A percentile compares a stretch with the other conserved stretches of the same genome.
Evolutionary conservation across 2,797 vertebrate species (phyloP).

Genomic region (Pseudomugil gertrudae): DNA sequence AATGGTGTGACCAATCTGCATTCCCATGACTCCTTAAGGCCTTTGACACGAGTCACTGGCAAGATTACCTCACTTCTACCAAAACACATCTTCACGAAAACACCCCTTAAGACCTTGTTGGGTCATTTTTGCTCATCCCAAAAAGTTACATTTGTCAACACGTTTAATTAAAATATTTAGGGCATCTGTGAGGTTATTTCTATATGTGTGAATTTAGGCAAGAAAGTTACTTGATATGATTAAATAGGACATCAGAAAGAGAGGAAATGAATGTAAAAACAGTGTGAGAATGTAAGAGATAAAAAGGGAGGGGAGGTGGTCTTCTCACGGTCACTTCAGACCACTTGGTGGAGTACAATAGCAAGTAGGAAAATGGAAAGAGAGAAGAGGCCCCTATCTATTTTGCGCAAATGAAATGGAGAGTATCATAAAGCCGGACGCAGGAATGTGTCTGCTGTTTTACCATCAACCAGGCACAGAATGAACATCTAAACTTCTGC

Average conservation of each 20-base stretch:
- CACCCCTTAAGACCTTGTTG: constrained; percentile 43
- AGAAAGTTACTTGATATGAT: constrained; percentile 48
- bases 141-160: constrained; percentile 10
- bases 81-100: constrained; percentile 26
- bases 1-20: constrained; percentile 77
- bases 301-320: constrained; percentile 25
- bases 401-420: constrained; percentile 56
- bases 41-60: constrained; percentile 66
- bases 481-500: constrained; percentile 27
- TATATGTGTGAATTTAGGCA: neutral
- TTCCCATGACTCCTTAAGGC: constrained; percentile 63
- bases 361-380: constrained; percentile 35
- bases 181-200: neutral
- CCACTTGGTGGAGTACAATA: constrained; percentile 35
- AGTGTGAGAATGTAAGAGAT: constrained; percentile 42
- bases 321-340: constrained; percentile 34
- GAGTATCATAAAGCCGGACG: constrained; percentile 54
- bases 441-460: constrained; percentile 66
- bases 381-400: constrained; percentile 37
- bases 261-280: constrained; percentile 31
- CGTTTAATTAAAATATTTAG: constrained; percentile 51
- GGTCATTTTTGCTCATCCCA: constrained; percentile 8
- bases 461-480: constrained; percentile 31
- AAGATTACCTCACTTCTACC: constrained; percentile 65
- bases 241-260: constrained; percentile 24